Evolutionary conservation across 2,113 vertebrate species (phyloP), one percentile per base, ranked within the genome.

Genomic region (Dasypus novemcinctus): DNA sequence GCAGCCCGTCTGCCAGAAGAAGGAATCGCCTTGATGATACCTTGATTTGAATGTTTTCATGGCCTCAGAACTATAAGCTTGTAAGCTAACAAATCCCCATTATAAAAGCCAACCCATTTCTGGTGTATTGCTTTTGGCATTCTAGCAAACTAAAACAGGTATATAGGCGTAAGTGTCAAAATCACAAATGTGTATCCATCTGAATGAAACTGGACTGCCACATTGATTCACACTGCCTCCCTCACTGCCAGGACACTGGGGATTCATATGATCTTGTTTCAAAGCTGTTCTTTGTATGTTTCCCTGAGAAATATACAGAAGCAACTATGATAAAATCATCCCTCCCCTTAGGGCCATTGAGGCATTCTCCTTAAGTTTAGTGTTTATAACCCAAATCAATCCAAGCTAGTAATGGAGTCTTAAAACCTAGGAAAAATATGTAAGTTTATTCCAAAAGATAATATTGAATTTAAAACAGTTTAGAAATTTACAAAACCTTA

Each of bases 361-460:
- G 41, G 13, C 4, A 5, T 90, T 29, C 36, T 88, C 83, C 59
- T 71, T 38, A 91, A 59, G 36, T 92, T 83, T 93, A 57, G 57
- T 76, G 91, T 80, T 93, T 71, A 64, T 69, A 90, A 64, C 33
- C 63, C 72, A 92, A 85, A 82, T 90, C 75, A 83, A 88, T 87
- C 68, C 95, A 74, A 54, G 59, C 76, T 96, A 98, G 89, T 97
- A 97, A 98, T 78, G n/a, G 91, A 97, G 82, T 97, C 93, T 79
- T 93, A 92, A 97, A 97, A 95, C 68, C 95, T 97, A 97, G 91
- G 76, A 97, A 98, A 98, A 98, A 97, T 63, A 98, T 33, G 91
- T 97, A 87, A 78, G 93, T 98, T 98, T 98, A 98, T 98, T 98
- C 96, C 64, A 98, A 98, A 98, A 98, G 95, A 95, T 97, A 97